Percentiles rank a stretch among this genome's conserved stretches.
These are phyloP conservation scores for Phyllotreta striolata DNA, from an alignment of 2,888 invertebrate genomes.

Conservation along the genomic window DNA sequence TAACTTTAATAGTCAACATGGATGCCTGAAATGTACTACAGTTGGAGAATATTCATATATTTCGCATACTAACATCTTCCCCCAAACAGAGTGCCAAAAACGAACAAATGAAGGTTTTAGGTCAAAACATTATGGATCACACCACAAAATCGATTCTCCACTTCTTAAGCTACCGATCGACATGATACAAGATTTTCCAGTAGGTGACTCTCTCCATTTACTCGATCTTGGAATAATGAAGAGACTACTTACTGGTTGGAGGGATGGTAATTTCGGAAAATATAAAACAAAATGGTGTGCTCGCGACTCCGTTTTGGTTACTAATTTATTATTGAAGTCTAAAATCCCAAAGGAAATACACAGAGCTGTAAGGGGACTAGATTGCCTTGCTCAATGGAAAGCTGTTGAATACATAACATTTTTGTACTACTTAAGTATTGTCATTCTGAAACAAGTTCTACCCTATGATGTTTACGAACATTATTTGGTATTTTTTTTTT, in stretches of 20 bases:
- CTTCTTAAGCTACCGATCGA: too few relatives aligned
- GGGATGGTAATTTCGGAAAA: slow-evolving; percentile 25
- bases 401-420: slow-evolving; percentile 29
- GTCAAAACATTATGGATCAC: slow-evolving; percentile 16
- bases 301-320: slow-evolving; percentile 22
- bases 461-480: slow-evolving; percentile 29
- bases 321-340: too few relatives aligned
- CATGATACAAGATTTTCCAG: too few relatives aligned
- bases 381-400: slow-evolving; percentile 28
- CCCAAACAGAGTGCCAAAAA: slow-evolving; percentile 12
- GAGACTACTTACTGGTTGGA: slow-evolving; percentile 23
- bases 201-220: too few relatives aligned
- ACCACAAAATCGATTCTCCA: slow-evolving; percentile 23
- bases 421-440: slow-evolving; percentile 27
- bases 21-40: slow-evolving; percentile 37
- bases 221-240: too few relatives aligned
- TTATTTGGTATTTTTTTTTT: slow-evolving; percentile 28
- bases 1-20: slow-evolving; percentile 40
- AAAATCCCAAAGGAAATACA: slow-evolving; percentile 32
- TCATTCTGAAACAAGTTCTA: slow-evolving; percentile 28
- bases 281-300: slow-evolving; percentile 25
- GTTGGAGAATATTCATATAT: slow-evolving; percentile 40
- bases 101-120: slow-evolving; percentile 25
- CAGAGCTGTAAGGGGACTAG: slow-evolving; percentile 24
- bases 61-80: slow-evolving; percentile 34